These are phyloP conservation scores for Loriculus beryllinus DNA, from an alignment of 2,797 vertebrate species.

Conservation along the genomic window DNA sequence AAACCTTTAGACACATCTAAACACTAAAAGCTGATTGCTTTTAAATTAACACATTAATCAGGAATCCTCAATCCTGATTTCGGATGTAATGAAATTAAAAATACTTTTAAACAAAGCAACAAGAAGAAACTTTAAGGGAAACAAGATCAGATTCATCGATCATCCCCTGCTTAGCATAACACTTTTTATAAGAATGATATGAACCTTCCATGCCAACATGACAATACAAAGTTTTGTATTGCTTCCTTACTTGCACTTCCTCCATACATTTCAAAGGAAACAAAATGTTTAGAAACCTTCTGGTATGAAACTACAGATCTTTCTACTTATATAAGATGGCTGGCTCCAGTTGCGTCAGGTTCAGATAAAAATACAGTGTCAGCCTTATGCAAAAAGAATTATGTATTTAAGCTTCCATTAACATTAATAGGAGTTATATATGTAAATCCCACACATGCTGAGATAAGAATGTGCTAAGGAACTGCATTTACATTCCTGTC, in stretches of 20 bases:
- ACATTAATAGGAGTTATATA: constrained; percentile 63
- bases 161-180: neutral
- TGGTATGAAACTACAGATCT: neutral
- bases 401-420: constrained; percentile 37
- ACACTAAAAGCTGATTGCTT: neutral
- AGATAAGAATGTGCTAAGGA: constrained; percentile 52
- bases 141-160: neutral
- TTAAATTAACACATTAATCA: neutral
- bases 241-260: neutral
- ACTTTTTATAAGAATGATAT: neutral
- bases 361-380: constrained; percentile 40
- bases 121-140: neutral
- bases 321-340: neutral
- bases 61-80: neutral
- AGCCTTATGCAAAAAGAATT: neutral
- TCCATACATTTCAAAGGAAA: neutral
- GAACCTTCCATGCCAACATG: neutral
- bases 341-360: constrained; percentile 19
- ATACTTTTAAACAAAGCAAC: neutral
- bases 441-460: constrained; percentile 62
- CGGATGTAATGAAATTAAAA: neutral
- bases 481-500: constrained; percentile 58
- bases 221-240: neutral
- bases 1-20: neutral
- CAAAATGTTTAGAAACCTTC: neutral